These are phyloP conservation scores for Gryllus longicercus DNA, from an alignment of 2,888 invertebrate genomes.

Conservation along the genomic window DNA sequence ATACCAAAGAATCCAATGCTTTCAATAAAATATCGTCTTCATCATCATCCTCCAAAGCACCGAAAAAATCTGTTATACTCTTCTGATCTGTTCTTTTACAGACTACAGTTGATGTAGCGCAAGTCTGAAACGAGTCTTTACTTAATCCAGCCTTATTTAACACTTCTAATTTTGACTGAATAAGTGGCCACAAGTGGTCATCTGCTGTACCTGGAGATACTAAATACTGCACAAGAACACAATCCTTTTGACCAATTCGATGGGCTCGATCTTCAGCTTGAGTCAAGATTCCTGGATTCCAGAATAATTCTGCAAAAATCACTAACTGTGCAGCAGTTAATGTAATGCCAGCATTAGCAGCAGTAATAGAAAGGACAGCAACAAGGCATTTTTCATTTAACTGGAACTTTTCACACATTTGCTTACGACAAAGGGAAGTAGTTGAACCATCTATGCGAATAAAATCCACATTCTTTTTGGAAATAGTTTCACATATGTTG, in stretches of 20 bases:
- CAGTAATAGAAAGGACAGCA: constrained; percentile 85
- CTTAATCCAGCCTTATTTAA: constrained; percentile 80
- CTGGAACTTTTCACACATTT: constrained; percentile 70
- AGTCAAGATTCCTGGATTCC: constrained; percentile 93
- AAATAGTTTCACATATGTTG: constrained; percentile 65
- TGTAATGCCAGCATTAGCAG: constrained; percentile 89
- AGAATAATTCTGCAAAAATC: constrained; percentile 89
- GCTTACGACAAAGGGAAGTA: constrained; percentile 61
- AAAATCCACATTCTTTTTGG: constrained; percentile 59
- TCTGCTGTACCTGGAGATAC: constrained; percentile 85
- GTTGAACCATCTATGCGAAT: constrained; percentile 90
- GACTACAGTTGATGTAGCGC: constrained; percentile 42
- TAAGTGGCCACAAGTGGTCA: constrained; percentile 85
- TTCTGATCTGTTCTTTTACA: background rate
- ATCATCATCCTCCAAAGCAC: background rate
- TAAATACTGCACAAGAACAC: constrained; percentile 78
- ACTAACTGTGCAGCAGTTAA: constrained; percentile 87
- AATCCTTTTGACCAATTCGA: constrained; percentile 80
- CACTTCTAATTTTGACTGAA: constrained; percentile 79
- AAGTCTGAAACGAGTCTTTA: constrained; percentile 70
- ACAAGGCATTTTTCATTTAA: constrained; percentile 58
- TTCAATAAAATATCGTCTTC: background rate
- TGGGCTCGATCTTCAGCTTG: constrained; percentile 96
- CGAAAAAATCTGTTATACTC: background rate
- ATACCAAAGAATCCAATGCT: too few relatives aligned